phyloP scores from a whole-genome alignment of 2,797 vertebrate genomes.

The Taenioides sp. region DNA sequence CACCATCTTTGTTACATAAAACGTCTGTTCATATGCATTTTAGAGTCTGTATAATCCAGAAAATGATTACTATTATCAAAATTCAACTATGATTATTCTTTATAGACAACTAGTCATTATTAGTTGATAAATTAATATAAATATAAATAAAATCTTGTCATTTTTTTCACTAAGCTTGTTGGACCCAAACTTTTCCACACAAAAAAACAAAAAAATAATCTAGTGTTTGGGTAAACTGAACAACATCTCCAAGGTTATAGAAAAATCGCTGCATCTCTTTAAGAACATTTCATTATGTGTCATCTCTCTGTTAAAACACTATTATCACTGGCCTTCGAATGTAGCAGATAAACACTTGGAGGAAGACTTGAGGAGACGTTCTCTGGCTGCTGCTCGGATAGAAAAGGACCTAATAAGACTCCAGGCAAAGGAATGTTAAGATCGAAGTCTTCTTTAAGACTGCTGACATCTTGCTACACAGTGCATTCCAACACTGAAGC shows the following conservation, averaged over 20 bases:
- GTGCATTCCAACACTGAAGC: neutral
- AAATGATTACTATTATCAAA: too few species aligned
- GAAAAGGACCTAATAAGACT: constrained; percentile 1
- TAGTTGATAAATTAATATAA: too few species aligned
- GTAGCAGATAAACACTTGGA: neutral
- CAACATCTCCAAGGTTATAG: neutral
- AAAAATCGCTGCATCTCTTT: neutral
- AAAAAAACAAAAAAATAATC: neutral
- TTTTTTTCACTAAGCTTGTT: too few species aligned
- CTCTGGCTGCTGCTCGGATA: neutral
- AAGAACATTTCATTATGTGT: neutral
- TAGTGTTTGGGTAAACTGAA: neutral
- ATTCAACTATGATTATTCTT: too few species aligned
- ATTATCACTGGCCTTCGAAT: neutral
- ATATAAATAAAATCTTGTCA: too few species aligned
- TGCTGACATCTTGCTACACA: neutral
- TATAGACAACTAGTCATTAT: too few species aligned
- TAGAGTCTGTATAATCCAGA: too few species aligned
- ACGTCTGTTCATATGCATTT: too few species aligned
- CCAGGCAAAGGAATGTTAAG: neutral
- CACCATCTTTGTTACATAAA: too few species aligned
- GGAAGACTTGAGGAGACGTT: constrained; percentile 4
- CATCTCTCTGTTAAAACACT: neutral
- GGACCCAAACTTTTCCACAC: too few species aligned
- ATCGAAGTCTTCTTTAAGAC: neutral